These are phyloP conservation scores for Zonotrichia leucophrys DNA, from an alignment of 2,113 vertebrate genomes.

Conservation along the genomic window DNA sequence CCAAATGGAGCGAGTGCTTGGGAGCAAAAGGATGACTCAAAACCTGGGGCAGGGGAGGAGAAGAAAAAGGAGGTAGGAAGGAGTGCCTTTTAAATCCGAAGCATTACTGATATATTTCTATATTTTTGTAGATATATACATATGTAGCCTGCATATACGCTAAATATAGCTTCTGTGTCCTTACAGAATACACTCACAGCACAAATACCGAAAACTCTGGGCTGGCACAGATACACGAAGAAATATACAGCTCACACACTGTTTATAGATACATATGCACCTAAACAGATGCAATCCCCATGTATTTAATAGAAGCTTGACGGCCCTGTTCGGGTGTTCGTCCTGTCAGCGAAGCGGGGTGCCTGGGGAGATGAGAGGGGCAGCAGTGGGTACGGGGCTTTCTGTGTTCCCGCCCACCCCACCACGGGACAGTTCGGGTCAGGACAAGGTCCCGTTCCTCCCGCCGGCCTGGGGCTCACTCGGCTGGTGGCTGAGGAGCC, in stretches of 20 bases:
- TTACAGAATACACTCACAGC: neutral
- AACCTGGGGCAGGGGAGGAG: neutral
- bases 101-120: neutral
- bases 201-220: neutral
- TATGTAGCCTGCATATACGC: neutral
- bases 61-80: neutral
- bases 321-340: accelerated
- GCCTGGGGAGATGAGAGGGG: neutral
- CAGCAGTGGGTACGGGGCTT: neutral
- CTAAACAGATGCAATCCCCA: neutral
- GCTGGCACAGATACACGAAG: neutral
- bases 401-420: neutral
- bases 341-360: neutral
- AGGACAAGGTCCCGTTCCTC: neutral
- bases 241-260: neutral
- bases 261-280: neutral
- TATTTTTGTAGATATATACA: neutral
- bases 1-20: neutral
- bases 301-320: neutral
- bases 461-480: neutral
- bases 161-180: neutral
- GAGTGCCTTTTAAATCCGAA: neutral
- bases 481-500: neutral
- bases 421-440: neutral
- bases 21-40: neutral